Evolutionary conservation across 1,140 invertebrate species (phyloP).

Genomic region (Stegodyphus mimosarum): DNA sequence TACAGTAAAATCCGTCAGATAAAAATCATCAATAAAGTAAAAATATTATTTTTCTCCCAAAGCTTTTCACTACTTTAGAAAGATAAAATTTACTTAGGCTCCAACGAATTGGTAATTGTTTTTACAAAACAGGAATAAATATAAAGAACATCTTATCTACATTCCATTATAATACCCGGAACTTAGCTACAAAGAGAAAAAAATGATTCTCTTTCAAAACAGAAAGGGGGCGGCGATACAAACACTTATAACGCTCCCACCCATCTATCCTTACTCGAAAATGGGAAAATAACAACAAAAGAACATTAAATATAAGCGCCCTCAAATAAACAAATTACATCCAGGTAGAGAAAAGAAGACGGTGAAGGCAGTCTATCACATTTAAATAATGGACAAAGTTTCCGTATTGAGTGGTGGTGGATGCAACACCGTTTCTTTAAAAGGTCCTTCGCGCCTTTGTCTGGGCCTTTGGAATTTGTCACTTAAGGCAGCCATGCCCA

Average conservation of each 20-base stretch:
- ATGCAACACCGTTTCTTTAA: constrained; percentile 23
- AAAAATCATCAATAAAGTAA: too few relatives aligned
- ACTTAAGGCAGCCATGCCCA: constrained; percentile 1
- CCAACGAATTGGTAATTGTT: too few relatives aligned
- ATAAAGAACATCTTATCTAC: neutral
- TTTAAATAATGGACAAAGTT: constrained; percentile 56
- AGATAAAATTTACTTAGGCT: too few relatives aligned
- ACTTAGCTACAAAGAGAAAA: neutral
- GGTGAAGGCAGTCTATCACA: constrained; percentile 33
- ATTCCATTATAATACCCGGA: neutral
- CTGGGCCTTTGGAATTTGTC: constrained; percentile 33
- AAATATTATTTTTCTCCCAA: too few relatives aligned
- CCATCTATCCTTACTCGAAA: too few relatives aligned
- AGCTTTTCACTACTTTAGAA: too few relatives aligned
- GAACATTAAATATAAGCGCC: neutral
- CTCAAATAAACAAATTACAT: constrained; percentile 32
- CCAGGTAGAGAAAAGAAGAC: neutral
- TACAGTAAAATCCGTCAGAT: too few relatives aligned
- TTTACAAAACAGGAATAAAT: too few relatives aligned
- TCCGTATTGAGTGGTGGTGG: constrained; percentile 23
- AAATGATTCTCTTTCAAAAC: too few relatives aligned
- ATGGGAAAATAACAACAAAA: too few relatives aligned
- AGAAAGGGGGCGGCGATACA: too few relatives aligned
- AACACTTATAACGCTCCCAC: too few relatives aligned
- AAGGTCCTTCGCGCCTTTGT: neutral